Evolutionary conservation across 2,888 invertebrate species (phyloP).

Genomic region (Falcaria lacertinaria): DNA sequence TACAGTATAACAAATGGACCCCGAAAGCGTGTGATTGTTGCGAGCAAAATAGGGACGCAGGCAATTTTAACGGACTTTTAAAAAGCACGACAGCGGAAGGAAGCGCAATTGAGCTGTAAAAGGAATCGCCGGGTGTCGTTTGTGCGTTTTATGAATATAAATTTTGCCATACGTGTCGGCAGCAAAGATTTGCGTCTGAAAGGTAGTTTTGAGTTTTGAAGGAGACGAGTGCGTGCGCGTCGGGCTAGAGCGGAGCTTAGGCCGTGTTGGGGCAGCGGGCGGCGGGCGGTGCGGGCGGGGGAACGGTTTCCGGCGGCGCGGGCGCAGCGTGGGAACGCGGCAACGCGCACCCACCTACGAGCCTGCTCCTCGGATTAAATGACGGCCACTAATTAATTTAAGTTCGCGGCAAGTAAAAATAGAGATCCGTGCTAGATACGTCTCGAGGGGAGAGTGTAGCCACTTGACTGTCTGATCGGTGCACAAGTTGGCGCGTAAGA

Average conservation of each 20-base stretch:
- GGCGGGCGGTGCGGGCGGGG: conserved; percentile 26
- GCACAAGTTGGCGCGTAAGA: not conserved
- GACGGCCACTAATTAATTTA: conserved; percentile 75
- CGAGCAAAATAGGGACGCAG: conserved; percentile 10
- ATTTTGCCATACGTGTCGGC: conserved; percentile 67
- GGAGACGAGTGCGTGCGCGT: conserved; percentile 66
- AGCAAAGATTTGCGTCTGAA: conserved; percentile 61
- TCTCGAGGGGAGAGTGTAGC: conserved; percentile 21
- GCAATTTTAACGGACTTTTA: conserved; percentile 4
- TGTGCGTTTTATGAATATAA: conserved; percentile 40
- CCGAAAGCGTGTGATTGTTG: conserved; percentile 15
- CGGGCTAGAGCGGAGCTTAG: conserved; percentile 65
- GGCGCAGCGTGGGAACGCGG: conserved; percentile 72
- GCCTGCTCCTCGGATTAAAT: conserved; percentile 65
- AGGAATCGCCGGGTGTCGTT: conserved; percentile 42
- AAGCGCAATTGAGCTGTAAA: conserved; percentile 55
- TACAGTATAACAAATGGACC: conserved; percentile 5
- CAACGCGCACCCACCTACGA: conserved; percentile 62
- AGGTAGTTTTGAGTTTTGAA: conserved; percentile 46
- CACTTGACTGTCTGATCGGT: conserved; percentile 6
- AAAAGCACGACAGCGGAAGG: conserved; percentile 48
- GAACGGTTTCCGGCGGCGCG: conserved; percentile 67
- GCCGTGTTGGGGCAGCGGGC: conserved; percentile 26
- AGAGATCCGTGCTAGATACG: conserved; percentile 41
- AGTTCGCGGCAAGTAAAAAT: conserved; percentile 58